These are phyloP conservation scores for Pampus argenteus DNA, from an alignment of 2,797 vertebrate species.

Conservation along the genomic window DNA sequence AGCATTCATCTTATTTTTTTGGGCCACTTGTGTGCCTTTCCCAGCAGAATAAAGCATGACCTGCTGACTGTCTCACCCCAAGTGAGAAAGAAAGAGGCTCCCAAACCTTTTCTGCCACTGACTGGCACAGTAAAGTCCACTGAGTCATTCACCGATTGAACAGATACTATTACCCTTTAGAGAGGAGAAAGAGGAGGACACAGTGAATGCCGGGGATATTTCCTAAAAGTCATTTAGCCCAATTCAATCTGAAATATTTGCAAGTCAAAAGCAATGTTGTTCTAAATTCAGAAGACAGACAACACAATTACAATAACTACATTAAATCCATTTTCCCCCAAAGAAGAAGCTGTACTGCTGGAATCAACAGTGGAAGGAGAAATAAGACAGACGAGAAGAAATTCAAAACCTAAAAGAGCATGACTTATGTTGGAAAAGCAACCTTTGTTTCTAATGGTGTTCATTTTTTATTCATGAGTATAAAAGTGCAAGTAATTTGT, in stretches of 20 bases:
- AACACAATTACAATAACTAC: slow-evolving; percentile 63
- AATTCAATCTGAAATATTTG: slow-evolving; percentile 77
- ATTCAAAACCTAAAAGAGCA: slow-evolving; percentile 46
- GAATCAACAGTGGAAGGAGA: slow-evolving; percentile 18
- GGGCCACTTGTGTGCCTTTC: slow-evolving; percentile 18
- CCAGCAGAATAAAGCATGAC: slow-evolving; percentile 36
- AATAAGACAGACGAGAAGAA: slow-evolving; percentile 30
- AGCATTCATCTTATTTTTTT: slow-evolving; percentile 38
- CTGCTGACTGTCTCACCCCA: slow-evolving; percentile 8
- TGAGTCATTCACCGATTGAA: slow-evolving; percentile 54
- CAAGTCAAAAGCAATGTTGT: slow-evolving; percentile 71
- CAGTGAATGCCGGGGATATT: slow-evolving; percentile 63
- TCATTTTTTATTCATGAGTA: slow-evolving; percentile 71
- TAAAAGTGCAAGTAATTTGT: slow-evolving; percentile 65
- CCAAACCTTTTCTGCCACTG: slow-evolving; percentile 36
- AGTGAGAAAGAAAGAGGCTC: slow-evolving; percentile 18
- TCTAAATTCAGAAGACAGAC: slow-evolving; percentile 57
- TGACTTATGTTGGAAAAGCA: slow-evolving; percentile 51
- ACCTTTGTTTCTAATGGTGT: slow-evolving; percentile 58
- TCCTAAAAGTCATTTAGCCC: slow-evolving; percentile 68
- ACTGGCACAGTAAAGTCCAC: slow-evolving; percentile 49
- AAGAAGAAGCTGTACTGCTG: slow-evolving; percentile 17
- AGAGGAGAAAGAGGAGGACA: slow-evolving; percentile 50
- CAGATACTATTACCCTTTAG: slow-evolving; percentile 76
- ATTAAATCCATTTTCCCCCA: slow-evolving; percentile 43